phyloP scores from a whole-genome alignment of 2,797 vertebrate genomes.

The Streptopelia turtur region DNA sequence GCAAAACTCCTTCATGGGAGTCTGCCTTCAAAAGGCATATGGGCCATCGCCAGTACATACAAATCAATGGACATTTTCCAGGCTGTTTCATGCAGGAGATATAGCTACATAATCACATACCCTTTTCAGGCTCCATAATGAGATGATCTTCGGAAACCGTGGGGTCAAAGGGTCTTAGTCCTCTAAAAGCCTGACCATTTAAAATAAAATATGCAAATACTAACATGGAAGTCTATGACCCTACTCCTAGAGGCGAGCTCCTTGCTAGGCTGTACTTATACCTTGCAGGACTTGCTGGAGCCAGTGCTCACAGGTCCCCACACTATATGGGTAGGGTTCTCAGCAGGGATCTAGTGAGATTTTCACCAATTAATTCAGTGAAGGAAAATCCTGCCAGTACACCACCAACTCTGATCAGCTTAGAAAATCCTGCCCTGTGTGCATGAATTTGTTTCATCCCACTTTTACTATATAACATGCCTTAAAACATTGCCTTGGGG shows the following conservation, averaged over 20 bases:
- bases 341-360: neutral
- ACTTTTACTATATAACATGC: conserved; percentile 6
- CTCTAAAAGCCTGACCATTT: neutral
- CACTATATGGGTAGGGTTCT: neutral
- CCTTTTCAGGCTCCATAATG: neutral
- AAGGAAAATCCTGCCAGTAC: neutral
- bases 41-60: rapidly evolving
- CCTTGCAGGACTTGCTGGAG: neutral
- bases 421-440: neutral
- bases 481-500: conserved; percentile 41
- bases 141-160: neutral
- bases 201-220: neutral
- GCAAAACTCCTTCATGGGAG: neutral
- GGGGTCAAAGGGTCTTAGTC: neutral
- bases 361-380: neutral
- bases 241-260: neutral
- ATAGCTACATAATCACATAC: neutral
- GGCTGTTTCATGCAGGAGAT: neutral
- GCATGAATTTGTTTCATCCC: neutral
- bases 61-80: rapidly evolving
- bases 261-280: neutral
- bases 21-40: neutral
- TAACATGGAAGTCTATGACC: rapidly evolving
- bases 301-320: neutral
- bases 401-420: neutral